phyloP scores from a whole-genome alignment of 2,888 invertebrate genomes.

The Protophormia terraenovae region DNA sequence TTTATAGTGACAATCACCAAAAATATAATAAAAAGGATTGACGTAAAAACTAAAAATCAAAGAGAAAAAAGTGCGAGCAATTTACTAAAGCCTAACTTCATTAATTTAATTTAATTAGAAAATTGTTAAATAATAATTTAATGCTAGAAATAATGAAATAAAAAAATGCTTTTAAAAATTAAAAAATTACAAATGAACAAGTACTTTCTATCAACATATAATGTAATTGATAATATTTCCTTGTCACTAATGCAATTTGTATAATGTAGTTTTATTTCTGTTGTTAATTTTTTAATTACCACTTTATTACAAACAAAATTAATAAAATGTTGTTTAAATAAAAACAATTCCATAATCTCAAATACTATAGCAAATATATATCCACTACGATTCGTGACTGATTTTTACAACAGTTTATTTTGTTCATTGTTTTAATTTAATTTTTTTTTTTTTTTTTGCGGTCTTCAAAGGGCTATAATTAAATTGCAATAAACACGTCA shows the following conservation, averaged over 20 bases:
- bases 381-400: slow-evolving; percentile 6
- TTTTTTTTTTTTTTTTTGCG: background rate
- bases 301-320: background rate
- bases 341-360: background rate
- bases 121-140: too few relatives aligned
- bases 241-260: too few relatives aligned
- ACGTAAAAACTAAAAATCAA: background rate
- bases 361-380: background rate
- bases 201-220: too few relatives aligned
- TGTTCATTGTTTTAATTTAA: too few relatives aligned
- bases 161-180: too few relatives aligned
- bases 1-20: background rate
- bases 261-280: too few relatives aligned
- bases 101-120: too few relatives aligned
- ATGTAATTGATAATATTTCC: too few relatives aligned
- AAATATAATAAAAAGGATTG: background rate
- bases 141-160: too few relatives aligned
- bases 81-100: too few relatives aligned
- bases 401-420: background rate
- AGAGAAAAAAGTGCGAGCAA: too few relatives aligned
- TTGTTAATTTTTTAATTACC: background rate
- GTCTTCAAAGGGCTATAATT: slow-evolving; percentile 20
- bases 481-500: slow-evolving; percentile 25
- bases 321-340: background rate
- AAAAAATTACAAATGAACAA: too few relatives aligned